These are phyloP conservation scores for Oceanodroma tethys DNA, from an alignment of 2,113 vertebrate species.

Conservation along the genomic window DNA sequence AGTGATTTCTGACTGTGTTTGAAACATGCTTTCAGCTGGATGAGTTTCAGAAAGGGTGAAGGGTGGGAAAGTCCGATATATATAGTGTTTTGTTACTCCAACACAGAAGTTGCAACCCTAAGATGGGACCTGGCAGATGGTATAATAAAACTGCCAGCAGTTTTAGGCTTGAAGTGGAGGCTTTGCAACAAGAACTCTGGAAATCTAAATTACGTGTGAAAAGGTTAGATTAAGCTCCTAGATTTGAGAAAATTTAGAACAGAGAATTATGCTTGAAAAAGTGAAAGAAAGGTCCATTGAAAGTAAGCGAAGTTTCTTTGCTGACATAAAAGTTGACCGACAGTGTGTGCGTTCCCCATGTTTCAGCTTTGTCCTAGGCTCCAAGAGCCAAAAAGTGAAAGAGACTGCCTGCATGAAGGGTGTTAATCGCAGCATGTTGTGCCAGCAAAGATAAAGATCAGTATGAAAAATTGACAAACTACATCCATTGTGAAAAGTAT, in stretches of 20 bases:
- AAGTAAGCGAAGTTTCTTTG: not conserved
- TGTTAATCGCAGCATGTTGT: not conserved
- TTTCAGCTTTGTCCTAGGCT: not conserved
- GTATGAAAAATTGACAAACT: not conserved
- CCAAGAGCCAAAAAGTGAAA: not conserved
- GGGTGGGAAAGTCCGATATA: not conserved
- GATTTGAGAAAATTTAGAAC: not conserved
- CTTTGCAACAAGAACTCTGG: not conserved
- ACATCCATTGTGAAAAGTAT: not conserved
- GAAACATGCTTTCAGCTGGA: not conserved
- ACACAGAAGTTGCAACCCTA: not conserved
- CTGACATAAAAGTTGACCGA: not conserved
- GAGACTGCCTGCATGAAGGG: not conserved
- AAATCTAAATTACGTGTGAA: not conserved
- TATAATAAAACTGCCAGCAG: not conserved
- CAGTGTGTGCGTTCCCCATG: not conserved
- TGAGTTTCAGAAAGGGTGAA: not conserved
- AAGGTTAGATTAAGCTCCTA: not conserved
- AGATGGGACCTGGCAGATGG: conserved; percentile 1
- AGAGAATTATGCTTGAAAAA: not conserved
- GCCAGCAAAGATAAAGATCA: not conserved
- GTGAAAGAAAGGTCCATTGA: not conserved
- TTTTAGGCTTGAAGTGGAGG: not conserved
- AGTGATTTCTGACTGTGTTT: not conserved
- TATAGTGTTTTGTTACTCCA: not conserved